phyloP scores from a whole-genome alignment of 2,888 invertebrate genomes.

The Strigamia maritima region DNA sequence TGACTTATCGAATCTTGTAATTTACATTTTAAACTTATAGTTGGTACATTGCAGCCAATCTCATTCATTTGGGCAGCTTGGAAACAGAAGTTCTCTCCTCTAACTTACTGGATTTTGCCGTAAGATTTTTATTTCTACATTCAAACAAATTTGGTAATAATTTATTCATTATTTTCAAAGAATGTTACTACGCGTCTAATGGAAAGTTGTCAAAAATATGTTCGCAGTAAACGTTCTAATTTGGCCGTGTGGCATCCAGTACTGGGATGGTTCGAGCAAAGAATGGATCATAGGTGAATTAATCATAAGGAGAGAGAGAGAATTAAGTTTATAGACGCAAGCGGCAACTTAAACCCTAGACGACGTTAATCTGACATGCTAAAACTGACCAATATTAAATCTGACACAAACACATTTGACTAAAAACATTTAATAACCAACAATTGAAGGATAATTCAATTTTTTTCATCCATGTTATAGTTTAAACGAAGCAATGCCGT shows the following conservation, averaged over 20 bases:
- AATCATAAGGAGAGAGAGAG: too few relatives aligned
- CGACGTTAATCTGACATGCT: too few relatives aligned
- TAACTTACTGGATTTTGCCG: slow-evolving; percentile 48
- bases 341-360: too few relatives aligned
- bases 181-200: slow-evolving; percentile 78
- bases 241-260: slow-evolving; percentile 97
- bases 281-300: slow-evolving; percentile 58
- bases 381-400: too few relatives aligned
- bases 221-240: slow-evolving; percentile 80
- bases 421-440: too few relatives aligned
- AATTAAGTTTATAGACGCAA: too few relatives aligned
- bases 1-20: neutral
- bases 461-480: slow-evolving; percentile 50
- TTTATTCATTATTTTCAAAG: slow-evolving; percentile 54
- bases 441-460: neutral
- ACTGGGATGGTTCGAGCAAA: slow-evolving; percentile 89
- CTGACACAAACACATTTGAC: too few relatives aligned
- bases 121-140: too few relatives aligned
- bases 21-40: too few relatives aligned
- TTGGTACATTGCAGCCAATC: slow-evolving; percentile 50
- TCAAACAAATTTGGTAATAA: too few relatives aligned
- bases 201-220: slow-evolving; percentile 86
- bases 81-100: slow-evolving; percentile 49
- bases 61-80: slow-evolving; percentile 51
- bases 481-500: slow-evolving; percentile 68